Percentiles rank a stretch among this genome's conserved stretches.
phyloP scores from a whole-genome alignment of 1,140 invertebrate species.

The Eubasilissa regina region DNA sequence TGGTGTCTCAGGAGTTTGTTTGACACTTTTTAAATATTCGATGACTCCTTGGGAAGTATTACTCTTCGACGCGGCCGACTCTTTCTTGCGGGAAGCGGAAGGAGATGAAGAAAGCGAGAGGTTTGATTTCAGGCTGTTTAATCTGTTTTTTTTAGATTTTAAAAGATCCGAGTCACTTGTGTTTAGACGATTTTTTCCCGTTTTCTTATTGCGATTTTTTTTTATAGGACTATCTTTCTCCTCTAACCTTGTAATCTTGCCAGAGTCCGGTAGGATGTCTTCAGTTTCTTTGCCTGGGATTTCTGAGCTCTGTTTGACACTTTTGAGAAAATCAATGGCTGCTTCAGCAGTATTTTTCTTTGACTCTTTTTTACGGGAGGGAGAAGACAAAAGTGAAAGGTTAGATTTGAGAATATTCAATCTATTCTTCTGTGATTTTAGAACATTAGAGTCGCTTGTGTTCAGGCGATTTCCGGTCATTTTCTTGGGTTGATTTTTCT shows the following conservation, averaged over 20 bases:
- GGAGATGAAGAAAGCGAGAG: slow-evolving; percentile 30
- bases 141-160: slow-evolving; percentile 41
- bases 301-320: background rate
- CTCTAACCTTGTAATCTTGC: background rate
- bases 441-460: background rate
- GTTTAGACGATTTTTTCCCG: slow-evolving; percentile 24
- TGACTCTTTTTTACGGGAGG: background rate
- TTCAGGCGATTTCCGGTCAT: slow-evolving; percentile 25
- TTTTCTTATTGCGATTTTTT: slow-evolving; percentile 58
- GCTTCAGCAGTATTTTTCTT: background rate
- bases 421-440: background rate
- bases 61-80: slow-evolving; percentile 78
- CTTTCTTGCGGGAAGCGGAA: slow-evolving; percentile 66
- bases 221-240: slow-evolving; percentile 13
- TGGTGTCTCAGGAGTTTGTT: slow-evolving; percentile 80
- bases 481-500: slow-evolving; percentile 49
- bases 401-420: background rate
- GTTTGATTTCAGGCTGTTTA: slow-evolving; percentile 18
- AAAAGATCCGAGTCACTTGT: slow-evolving; percentile 37
- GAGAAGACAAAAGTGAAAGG: background rate
- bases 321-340: background rate
- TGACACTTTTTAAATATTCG: slow-evolving; percentile 80
- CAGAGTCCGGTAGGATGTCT: background rate
- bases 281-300: background rate
- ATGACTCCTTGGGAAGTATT: slow-evolving; percentile 79